These are phyloP conservation scores for Dichetophora obliterata DNA, from an alignment of 2,888 invertebrate genomes.

Conservation along the genomic window DNA sequence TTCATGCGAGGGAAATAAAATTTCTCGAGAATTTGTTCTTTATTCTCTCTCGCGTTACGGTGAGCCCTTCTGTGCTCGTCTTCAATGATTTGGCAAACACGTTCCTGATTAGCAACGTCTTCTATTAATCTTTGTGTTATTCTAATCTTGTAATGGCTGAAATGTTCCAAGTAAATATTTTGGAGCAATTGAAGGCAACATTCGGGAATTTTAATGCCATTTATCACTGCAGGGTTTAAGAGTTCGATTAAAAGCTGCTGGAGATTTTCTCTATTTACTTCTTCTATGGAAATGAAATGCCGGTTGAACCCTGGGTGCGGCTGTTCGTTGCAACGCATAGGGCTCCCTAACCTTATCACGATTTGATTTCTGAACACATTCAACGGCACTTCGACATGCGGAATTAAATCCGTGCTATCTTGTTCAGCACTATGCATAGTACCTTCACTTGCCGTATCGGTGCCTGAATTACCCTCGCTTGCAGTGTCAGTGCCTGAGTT, in stretches of 20 bases:
- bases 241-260: not conserved
- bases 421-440: too few relatives aligned
- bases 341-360: constrained; percentile 36
- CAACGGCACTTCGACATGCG: constrained; percentile 42
- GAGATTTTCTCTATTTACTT: not conserved
- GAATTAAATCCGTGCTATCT: too few relatives aligned
- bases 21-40: constrained; percentile 4
- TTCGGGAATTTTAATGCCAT: constrained; percentile 26
- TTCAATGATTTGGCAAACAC: constrained; percentile 5
- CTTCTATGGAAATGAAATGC: not conserved
- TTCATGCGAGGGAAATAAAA: too few relatives aligned
- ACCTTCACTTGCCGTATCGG: too few relatives aligned
- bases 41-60: not conserved
- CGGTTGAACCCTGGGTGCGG: constrained; percentile 37
- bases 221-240: constrained; percentile 14
- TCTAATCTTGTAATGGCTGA: constrained; percentile 9
- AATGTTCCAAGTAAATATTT: not conserved
- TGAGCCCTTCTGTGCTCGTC: constrained; percentile 12
- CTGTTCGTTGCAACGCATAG: constrained; percentile 25
- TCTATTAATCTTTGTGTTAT: not conserved
- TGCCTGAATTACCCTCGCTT: too few relatives aligned
- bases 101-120: not conserved
- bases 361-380: constrained; percentile 43
- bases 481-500: too few relatives aligned
- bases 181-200: not conserved